Evolutionary conservation across 2,113 vertebrate species (phyloP), one percentile per base, ranked within the genome.

Genomic region (Microcebus lehilahytsara): DNA sequence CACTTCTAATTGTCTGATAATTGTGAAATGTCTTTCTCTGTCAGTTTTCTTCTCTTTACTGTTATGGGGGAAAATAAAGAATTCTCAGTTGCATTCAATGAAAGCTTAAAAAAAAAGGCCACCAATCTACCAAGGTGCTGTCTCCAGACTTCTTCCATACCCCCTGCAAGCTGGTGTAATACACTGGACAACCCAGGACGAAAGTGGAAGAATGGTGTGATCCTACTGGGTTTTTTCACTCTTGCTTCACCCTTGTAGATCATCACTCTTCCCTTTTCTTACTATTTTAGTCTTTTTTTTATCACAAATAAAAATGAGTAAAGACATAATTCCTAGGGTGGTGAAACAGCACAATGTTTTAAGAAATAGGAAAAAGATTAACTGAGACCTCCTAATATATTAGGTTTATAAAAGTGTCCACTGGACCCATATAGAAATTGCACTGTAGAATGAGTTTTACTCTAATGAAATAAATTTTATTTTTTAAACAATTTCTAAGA

Each of bases 171-270:
- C 2, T 0, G 32, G 2, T 3, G 16, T 7, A 14, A 1, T 2
- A 6, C 1, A 1, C 1, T 0, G 9, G 37, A 46, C 1, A 8
- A 2, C 72, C 42, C 12, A 3, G 1, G 3, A 6, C n/a, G 34
- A 6, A 30, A 14, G 4, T 0, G 5, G 3, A 40, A 17, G 17
- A 20, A 9, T 2, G 8, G 17, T 9, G 40, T 5, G 2, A 1
- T 9, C 66, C 4, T 3, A 11, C 40, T 30, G 58, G 58, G 0
- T 23, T 32, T 1, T 4, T 6, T 19, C 16, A 4, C 75, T 5
- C 0, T 2, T 9, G 12, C 66, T 0, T 46, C 34, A 0, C 2
- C 60, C 34, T 60, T 13, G 46, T 3, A 3, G 30, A 1, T 8
- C 17, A 1, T 32, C 11, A 4, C 1, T 17, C 40, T n/a, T 20